Conservation (phyloP, 2,888 invertebrate species). For the Andrena camellia region DNA sequence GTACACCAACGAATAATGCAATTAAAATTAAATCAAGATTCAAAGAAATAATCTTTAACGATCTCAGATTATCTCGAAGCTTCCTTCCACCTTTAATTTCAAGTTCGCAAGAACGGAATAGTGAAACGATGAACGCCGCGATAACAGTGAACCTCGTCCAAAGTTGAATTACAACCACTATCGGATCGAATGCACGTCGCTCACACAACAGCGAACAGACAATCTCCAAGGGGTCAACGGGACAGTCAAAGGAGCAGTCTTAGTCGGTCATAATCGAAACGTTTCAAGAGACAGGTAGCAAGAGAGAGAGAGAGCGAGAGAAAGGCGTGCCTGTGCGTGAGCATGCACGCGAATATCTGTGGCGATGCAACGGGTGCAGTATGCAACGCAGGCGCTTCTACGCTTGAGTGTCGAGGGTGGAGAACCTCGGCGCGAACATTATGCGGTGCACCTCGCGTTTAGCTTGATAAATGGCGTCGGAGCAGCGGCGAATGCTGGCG, state of each 20-base stretch:
- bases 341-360: constrained; percentile 27
- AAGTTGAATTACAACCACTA: background rate
- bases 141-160: background rate
- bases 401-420: constrained; percentile 49
- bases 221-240: constrained; percentile 16
- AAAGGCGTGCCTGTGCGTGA: background rate
- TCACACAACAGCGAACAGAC: constrained; percentile 13
- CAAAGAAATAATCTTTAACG: constrained; percentile 21
- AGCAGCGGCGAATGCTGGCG: constrained; percentile 47
- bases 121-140: background rate
- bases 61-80: constrained; percentile 14
- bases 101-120: background rate
- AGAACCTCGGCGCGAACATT: constrained; percentile 68
- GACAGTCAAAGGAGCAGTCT: constrained; percentile 33
- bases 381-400: constrained; percentile 47
- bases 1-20: background rate
- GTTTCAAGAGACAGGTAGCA: constrained; percentile 1
- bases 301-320: background rate
- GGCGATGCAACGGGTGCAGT: constrained; percentile 24
- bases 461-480: constrained; percentile 70
- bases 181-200: background rate
- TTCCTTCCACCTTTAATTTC: too few relatives aligned
- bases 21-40: constrained; percentile 3
- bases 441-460: constrained; percentile 70
- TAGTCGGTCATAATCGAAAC: constrained; percentile 42